These are phyloP conservation scores for Saccostrea echinata DNA, from an alignment of 1,140 invertebrate species.

Conservation along the genomic window DNA sequence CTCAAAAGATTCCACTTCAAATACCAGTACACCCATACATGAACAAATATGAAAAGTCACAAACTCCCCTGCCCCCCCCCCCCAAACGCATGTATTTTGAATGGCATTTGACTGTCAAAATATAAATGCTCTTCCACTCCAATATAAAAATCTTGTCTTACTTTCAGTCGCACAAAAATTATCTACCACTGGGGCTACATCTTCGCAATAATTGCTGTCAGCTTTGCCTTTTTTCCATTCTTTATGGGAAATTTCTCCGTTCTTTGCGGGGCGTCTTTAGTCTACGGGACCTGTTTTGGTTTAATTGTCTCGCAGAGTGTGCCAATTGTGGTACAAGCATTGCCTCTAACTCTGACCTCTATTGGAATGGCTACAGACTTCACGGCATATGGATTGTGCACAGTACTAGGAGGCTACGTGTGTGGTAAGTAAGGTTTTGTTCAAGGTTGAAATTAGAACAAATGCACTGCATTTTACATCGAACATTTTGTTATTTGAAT, in stretches of 20 bases:
- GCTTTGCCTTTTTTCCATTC: background rate
- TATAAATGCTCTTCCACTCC: background rate
- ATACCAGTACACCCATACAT: no score
- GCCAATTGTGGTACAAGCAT: background rate
- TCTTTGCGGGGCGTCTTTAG: background rate
- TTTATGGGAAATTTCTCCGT: background rate
- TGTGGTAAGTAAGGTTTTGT: background rate
- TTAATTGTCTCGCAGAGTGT: background rate
- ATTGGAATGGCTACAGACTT: background rate
- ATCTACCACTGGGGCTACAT: slow-evolving; percentile 27
- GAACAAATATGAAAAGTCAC: background rate
- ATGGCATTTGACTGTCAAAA: no score
- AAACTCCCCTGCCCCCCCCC: no score
- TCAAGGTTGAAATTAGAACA: no score
- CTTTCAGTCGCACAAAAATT: background rate
- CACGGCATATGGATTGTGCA: background rate
- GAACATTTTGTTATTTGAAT: no score
- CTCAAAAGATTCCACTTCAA: no score
- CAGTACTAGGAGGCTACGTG: background rate
- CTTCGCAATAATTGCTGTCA: background rate
- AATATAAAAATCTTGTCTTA: background rate
- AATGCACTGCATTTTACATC: no score
- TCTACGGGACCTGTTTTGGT: background rate
- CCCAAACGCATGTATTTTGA: no score
- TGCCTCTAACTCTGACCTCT: background rate